Evolutionary conservation across 2,888 invertebrate species (phyloP), one percentile per base, ranked within the genome.

Genomic region (Nomada ferruginata): DNA sequence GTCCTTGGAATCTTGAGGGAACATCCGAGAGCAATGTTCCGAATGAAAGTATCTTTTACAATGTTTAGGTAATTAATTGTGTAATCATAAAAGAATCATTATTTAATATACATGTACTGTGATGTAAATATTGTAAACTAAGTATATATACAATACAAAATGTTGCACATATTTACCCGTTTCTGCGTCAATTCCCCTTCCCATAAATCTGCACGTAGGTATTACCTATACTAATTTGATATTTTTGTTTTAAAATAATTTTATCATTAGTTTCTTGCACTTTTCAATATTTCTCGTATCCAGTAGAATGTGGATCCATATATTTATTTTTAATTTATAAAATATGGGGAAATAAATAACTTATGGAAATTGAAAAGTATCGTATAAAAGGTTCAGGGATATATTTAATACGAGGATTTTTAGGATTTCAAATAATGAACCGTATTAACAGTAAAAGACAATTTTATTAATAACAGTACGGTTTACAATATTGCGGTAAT

Each of bases 101-200:
- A 87, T 88, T 87, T 88, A 80, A 86, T 83, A 86, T 88, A 82
- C 83, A 85, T 88, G 86, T 87, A 83, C 85, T 85, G 89, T 88
- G 86, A 86, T 91, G 91, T 91, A 91, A 90, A 91, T 91, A 91
- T 91, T 91, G 91, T 91, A 91, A 91, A 91, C 89, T 89, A 91
- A 87, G 85, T 78, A 79, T 64, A 70, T 70, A 64, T 77, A 79
- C 65, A 78, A 87, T 83, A 88, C 86, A 88, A 84, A 88, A 81
- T 78, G 85, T 89, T 88, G 86, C 87, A 84, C 85, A 88, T 81
- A 79, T 20, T 36, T 36, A 50, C 50, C 50, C 11, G 36, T 20
- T 59, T 70, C 36, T 11, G 7, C 3, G 2, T 66, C 11, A 18
- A 15, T 60, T 29, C 50, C 50, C n/a, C 47, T 18, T 13, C 59